These are phyloP conservation scores for Pycnomerus fuliginosus DNA, from an alignment of 2,888 invertebrate genomes.

Conservation along the genomic window DNA sequence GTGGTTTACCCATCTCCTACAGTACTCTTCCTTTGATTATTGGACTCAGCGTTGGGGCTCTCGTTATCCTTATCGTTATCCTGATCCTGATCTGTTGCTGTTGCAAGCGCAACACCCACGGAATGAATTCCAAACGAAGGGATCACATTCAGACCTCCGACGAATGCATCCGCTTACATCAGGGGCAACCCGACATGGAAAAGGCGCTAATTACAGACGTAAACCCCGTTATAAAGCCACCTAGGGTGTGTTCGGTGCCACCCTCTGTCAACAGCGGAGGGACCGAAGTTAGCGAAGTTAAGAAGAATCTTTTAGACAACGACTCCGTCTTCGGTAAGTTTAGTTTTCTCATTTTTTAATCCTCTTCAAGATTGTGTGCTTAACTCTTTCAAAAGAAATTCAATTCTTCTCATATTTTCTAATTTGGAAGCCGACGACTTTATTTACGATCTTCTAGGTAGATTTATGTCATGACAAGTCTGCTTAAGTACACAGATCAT, in stretches of 20 bases:
- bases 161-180: slow-evolving; percentile 67
- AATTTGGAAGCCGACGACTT: no score
- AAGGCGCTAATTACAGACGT: slow-evolving; percentile 82
- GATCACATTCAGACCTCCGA: slow-evolving; percentile 42
- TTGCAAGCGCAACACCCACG: slow-evolving; percentile 35
- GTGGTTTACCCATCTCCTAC: slow-evolving; percentile 27
- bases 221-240: slow-evolving; percentile 82
- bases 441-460: no score
- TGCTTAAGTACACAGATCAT: no score
- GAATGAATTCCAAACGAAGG: slow-evolving; percentile 38
- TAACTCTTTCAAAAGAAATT: no score
- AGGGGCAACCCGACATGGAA: slow-evolving; percentile 79
- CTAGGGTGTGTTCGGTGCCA: slow-evolving; percentile 72
- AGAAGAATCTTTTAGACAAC: slow-evolving; percentile 76
- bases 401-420: no score
- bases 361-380: no score
- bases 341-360: no score
- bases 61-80: slow-evolving; percentile 54
- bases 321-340: slow-evolving; percentile 68
- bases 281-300: slow-evolving; percentile 80
- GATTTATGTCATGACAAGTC: no score
- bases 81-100: slow-evolving; percentile 51
- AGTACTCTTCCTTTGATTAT: slow-evolving; percentile 54
- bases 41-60: slow-evolving; percentile 54
- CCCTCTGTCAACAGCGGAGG: slow-evolving; percentile 72